Conservation (phyloP, 2,797 vertebrate genomes). For the Coccyzus lansbergi region DNA sequence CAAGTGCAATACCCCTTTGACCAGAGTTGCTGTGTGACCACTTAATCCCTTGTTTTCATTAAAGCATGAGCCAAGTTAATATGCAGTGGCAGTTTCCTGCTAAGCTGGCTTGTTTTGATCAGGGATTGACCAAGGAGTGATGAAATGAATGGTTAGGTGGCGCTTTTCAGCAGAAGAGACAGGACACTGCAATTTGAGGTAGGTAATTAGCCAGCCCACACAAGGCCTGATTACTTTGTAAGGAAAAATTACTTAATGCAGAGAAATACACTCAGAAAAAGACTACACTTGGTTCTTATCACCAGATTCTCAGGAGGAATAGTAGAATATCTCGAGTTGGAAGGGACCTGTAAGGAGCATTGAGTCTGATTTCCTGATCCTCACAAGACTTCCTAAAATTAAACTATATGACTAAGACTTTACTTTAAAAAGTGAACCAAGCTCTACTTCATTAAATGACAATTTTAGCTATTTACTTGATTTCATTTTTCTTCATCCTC, state of each 20-base stretch:
- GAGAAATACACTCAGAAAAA: not conserved
- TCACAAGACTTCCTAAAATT: not conserved
- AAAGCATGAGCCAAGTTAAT: not conserved
- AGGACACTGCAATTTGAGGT: not conserved
- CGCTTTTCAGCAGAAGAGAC: not conserved
- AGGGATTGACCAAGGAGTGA: not conserved
- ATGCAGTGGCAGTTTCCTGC: not conserved
- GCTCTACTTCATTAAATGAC: not conserved
- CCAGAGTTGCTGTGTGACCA: not conserved
- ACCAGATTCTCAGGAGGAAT: not conserved
- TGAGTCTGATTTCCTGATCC: not conserved
- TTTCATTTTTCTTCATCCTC: not conserved
- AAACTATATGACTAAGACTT: not conserved
- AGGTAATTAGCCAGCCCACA: not conserved
- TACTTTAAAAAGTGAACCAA: not conserved
- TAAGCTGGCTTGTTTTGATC: not conserved
- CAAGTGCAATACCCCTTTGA: not conserved
- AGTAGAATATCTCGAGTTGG: not conserved
- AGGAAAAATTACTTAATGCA: not conserved
- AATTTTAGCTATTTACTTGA: not conserved
- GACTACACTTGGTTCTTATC: not conserved
- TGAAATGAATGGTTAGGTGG: not conserved
- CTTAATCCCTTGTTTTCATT: not conserved
- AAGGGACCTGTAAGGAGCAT: not conserved
- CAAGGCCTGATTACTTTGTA: not conserved